phyloP scores from a whole-genome alignment of 64 coral and sea anemone genomes.

The Stichodactyla mertensii region DNA sequence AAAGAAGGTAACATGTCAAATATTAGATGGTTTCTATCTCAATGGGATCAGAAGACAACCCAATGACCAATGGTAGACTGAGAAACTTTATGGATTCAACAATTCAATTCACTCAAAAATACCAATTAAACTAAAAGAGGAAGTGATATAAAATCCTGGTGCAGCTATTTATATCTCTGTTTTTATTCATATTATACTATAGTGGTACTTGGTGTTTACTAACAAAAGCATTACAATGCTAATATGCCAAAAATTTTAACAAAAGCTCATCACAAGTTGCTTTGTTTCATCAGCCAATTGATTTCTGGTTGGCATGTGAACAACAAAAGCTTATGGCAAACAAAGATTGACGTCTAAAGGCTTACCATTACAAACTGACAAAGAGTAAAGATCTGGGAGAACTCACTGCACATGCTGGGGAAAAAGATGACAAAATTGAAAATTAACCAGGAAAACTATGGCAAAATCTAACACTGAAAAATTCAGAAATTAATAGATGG shows the following conservation, averaged over 20 bases:
- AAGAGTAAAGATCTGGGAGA: constrained; percentile 97
- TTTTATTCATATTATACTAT: no score
- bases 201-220: no score
- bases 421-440: neutral
- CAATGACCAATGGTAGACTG: neutral
- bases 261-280: no score
- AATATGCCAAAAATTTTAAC: no score
- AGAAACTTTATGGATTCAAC: neutral
- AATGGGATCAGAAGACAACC: neutral
- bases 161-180: no score
- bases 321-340: neutral
- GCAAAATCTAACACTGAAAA: no score
- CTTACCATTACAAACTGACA: constrained; percentile 98
- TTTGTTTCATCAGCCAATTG: no score
- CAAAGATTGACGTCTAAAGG: neutral
- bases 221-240: no score
- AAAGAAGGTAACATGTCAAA: neutral
- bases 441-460: neutral
- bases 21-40: neutral
- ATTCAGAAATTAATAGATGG: no score
- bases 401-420: constrained; percentile 97
- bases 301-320: neutral
- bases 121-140: neutral
- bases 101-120: neutral
- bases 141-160: no score